Conservation (phyloP, 1,140 invertebrate species). For the Diorhabda elongata region DNA sequence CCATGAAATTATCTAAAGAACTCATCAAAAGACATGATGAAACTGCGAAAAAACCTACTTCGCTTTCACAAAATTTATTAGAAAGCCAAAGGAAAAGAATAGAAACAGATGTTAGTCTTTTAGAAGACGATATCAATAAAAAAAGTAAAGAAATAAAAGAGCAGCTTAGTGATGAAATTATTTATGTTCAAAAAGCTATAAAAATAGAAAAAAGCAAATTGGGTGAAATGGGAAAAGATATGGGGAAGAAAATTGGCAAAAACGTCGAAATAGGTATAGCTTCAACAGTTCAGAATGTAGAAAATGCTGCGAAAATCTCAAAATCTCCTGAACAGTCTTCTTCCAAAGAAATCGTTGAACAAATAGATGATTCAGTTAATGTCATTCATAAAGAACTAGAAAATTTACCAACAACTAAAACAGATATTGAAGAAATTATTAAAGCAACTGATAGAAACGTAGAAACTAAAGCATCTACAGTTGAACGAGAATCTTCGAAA, state of each 20-base stretch:
- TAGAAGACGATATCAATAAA: conserved; percentile 6
- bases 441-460: not conserved
- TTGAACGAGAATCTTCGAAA: not conserved
- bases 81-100: not conserved
- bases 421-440: not conserved
- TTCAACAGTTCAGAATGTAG: conserved; percentile 13
- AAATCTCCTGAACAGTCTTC: conserved; percentile 7
- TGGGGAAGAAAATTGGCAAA: conserved; percentile 7
- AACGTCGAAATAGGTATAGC: conserved; percentile 12
- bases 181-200: conserved; percentile 4
- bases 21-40: not conserved
- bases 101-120: not conserved
- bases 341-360: conserved; percentile 3
- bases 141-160: not conserved
- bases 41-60: not conserved
- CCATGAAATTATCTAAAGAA: conserved; percentile 25
- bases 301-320: not conserved
- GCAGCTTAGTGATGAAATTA: conserved; percentile 3
- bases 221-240: conserved; percentile 11
- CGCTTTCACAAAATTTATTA: not conserved
- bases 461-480: not conserved
- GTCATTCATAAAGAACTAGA: not conserved
- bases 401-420: conserved; percentile 5
- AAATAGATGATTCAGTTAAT: not conserved
- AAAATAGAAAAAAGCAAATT: conserved; percentile 12